phyloP scores from a whole-genome alignment of 2,797 vertebrate genomes.

The Echeneis naucrates region DNA sequence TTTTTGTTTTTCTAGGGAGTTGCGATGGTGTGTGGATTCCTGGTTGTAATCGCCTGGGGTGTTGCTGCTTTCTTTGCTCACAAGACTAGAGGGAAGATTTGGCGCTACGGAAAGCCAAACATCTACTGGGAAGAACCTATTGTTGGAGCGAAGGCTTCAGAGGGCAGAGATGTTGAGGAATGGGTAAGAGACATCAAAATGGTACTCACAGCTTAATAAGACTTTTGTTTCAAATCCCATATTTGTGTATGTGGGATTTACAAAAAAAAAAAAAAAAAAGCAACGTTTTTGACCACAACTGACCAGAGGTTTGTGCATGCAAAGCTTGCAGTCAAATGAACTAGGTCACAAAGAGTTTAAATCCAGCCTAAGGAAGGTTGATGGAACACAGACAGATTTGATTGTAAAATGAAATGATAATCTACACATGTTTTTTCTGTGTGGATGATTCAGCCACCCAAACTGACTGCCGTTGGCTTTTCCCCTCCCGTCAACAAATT shows the following conservation, averaged over 20 bases:
- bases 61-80: conserved; percentile 88
- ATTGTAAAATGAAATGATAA: conserved; percentile 55
- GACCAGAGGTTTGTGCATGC: conserved; percentile 41
- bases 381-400: conserved; percentile 52
- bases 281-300: conserved; percentile 39
- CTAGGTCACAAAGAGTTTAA: conserved; percentile 58
- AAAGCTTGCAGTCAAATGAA: conserved; percentile 45
- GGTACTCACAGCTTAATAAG: conserved; percentile 36
- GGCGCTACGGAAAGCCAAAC: conserved; percentile 89
- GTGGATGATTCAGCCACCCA: conserved; percentile 11
- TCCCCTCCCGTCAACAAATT: conserved; percentile 7
- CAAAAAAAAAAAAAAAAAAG: conserved; percentile 53
- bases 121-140: conserved; percentile 88
- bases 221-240: too few species aligned
- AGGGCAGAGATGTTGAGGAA: conserved; percentile 91
- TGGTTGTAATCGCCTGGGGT: conserved; percentile 86
- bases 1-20: conserved; percentile 81
- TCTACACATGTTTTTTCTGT: not conserved
- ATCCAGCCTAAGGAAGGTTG: conserved; percentile 51
- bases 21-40: conserved; percentile 91
- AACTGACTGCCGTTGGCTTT: conserved; percentile 11
- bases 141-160: conserved; percentile 70
- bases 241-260: conserved; percentile 60
- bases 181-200: conserved; percentile 85
- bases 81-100: conserved; percentile 89